phyloP scores from a whole-genome alignment of 2,113 vertebrate genomes.

The Cryptomyrus ogoouensis region DNA sequence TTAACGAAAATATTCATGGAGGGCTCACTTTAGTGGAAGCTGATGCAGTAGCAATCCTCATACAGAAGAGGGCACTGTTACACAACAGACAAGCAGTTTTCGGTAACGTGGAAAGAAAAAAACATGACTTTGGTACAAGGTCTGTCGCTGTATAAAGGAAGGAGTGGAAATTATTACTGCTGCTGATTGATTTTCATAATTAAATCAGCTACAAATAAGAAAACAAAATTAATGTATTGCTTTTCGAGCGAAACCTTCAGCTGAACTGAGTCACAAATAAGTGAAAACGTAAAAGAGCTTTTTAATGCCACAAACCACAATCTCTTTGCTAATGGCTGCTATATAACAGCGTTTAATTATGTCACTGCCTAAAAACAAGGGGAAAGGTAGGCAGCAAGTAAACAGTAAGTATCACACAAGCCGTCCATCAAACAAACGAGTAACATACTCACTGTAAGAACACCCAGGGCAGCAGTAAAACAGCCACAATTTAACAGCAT shows the following conservation, averaged over 20 bases:
- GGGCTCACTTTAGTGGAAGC: background rate
- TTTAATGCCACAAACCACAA: slow-evolving; percentile 39
- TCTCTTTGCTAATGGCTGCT: slow-evolving; percentile 33
- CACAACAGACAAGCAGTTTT: slow-evolving; percentile 41
- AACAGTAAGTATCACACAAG: background rate
- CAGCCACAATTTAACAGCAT: background rate
- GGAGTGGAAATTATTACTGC: slow-evolving; percentile 48
- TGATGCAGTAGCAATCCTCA: background rate
- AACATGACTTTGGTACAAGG: slow-evolving; percentile 55
- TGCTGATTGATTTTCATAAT: slow-evolving; percentile 61
- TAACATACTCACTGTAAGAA: background rate
- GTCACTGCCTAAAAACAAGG: slow-evolving; percentile 30
- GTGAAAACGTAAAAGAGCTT: slow-evolving; percentile 40
- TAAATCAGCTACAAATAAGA: slow-evolving; percentile 48
- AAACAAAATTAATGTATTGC: slow-evolving; percentile 47
- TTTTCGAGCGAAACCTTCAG: slow-evolving; percentile 41
- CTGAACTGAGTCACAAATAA: slow-evolving; percentile 39
- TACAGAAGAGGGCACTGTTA: slow-evolving; percentile 71
- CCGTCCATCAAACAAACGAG: background rate
- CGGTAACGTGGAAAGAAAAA: background rate
- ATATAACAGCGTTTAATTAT: slow-evolving; percentile 35
- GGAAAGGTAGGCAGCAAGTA: background rate
- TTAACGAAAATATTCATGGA: slow-evolving; percentile 33
- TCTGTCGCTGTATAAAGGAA: slow-evolving; percentile 47
- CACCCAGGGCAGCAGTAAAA: background rate